A percentile compares a stretch with the other conserved stretches of the same genome.
These are phyloP conservation scores for Lacerta viridis DNA, from an alignment of 2,797 vertebrate species.

Conservation along the genomic window DNA sequence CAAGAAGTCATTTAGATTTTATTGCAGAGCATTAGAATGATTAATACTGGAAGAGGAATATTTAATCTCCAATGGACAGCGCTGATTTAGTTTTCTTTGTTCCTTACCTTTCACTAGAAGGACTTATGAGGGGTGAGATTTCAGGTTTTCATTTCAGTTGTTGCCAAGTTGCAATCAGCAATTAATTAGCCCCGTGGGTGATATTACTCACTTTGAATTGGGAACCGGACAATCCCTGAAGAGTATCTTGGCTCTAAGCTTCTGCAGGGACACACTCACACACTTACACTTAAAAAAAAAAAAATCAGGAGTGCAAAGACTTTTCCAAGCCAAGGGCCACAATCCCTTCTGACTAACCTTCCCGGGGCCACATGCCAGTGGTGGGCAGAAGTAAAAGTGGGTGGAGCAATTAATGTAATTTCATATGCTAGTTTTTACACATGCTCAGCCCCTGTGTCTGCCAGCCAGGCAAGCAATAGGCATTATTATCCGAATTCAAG, in stretches of 20 bases:
- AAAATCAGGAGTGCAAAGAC: no score
- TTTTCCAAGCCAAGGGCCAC: no score
- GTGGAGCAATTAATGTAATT: no score
- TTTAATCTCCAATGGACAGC: conserved; percentile 41
- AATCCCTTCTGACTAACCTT: no score
- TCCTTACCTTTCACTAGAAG: conserved; percentile 1
- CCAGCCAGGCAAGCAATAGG: no score
- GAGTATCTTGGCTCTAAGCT: no score
- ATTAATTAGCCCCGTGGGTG: neutral
- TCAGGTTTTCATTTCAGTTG: conserved; percentile 32
- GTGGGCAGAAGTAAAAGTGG: no score
- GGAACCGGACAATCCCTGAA: neutral
- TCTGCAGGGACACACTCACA: neutral
- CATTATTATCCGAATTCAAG: no score
- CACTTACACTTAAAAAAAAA: no score
- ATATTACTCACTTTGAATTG: neutral
- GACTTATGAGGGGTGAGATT: conserved; percentile 4
- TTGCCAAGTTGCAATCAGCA: conserved; percentile 14
- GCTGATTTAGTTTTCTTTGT: conserved; percentile 31
- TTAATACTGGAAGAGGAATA: conserved; percentile 54
- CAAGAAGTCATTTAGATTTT: conserved; percentile 40
- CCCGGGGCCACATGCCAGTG: no score
- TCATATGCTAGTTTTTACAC: no score
- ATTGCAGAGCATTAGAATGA: conserved; percentile 25
- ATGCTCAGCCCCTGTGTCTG: no score